A percentile compares a stretch with the other conserved stretches of the same genome.
These are phyloP conservation scores for Callopanchax toddi DNA, from an alignment of 2,113 vertebrate species.

Conservation along the genomic window DNA sequence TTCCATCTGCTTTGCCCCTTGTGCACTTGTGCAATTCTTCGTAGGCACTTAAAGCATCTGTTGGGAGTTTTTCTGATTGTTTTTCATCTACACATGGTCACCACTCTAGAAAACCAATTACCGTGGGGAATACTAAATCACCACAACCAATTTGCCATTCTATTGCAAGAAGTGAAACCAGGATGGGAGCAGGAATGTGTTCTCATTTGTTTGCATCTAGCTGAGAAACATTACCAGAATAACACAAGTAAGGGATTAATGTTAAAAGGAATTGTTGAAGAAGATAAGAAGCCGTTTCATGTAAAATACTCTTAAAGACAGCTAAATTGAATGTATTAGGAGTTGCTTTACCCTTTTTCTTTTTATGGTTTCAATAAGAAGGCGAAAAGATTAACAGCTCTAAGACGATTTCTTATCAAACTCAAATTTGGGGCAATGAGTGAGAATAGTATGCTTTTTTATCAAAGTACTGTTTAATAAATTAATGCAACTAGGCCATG, in stretches of 20 bases:
- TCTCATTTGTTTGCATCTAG: constrained; percentile 40
- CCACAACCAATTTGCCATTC: constrained; percentile 67
- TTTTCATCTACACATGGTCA: constrained; percentile 85
- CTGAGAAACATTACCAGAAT: constrained; percentile 28
- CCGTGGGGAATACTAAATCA: constrained; percentile 74
- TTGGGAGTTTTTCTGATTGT: constrained; percentile 81
- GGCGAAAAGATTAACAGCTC: not conserved
- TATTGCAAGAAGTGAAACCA: constrained; percentile 56
- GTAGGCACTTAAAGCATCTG: constrained; percentile 85
- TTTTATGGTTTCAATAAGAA: not conserved
- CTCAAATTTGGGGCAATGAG: constrained; percentile 3
- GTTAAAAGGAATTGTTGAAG: not conserved
- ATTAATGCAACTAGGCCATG: constrained; percentile 37
- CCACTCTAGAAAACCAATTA: constrained; percentile 85
- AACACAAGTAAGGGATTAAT: constrained; percentile 3
- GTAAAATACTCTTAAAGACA: not conserved
- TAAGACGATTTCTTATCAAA: not conserved
- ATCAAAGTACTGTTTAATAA: constrained; percentile 20
- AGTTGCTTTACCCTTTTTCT: not conserved
- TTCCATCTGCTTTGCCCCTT: constrained; percentile 22
- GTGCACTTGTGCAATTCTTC: constrained; percentile 64
- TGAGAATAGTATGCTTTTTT: not conserved
- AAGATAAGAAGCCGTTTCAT: not conserved
- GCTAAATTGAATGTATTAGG: not conserved
- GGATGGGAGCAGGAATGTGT: constrained; percentile 34